Base-by-base conservation (phyloP, 2,888 invertebrate genomes). In the Plusia festucae region DNA sequence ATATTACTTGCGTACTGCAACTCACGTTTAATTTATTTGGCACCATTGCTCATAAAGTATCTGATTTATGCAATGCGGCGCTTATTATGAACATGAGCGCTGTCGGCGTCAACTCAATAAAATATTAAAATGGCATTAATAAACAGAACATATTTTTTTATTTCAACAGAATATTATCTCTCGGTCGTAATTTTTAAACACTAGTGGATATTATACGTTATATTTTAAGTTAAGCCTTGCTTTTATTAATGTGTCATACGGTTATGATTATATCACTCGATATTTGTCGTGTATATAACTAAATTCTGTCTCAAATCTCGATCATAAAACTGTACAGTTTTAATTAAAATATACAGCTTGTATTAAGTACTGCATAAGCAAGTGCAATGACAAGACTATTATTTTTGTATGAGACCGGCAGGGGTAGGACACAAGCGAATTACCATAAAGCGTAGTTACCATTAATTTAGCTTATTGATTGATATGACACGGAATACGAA, bases 61-160 rank as follows among this genome's bases (percentile, higher is more conserved):
- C 80, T 88, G 88, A 92, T 91, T 92, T 91, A 92, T 90, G 83
- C 79, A 83, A 78, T 82, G 82, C 80, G 78, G 84, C 81, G 76
- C 87, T 89, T 90, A 89, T 90, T 89, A 90, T 86, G 86, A 87
- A 86, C 84, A 83, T 82, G 86, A 82, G 77, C 84, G 79, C 88
- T 89, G 91, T 90, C 88, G 82, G 86, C 85, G 84, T 84, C 83
- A 83, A 80, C 82, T 84, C 85, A 86, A 91, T 92, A 92, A 92
- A 90, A 87, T 91, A 89, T 90, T 88, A 84, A 89, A 89, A 87
- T 84, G 88, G 90, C 89, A 88, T 90, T 88, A 88, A 92, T 86
- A 84, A 77, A 85, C 78, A 76, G 71, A 79, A 84, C 78, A 77
- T 83, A 83, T 87, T 90, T 88, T 88, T 85, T 59, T 79, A 82